A percentile compares a stretch with the other conserved stretches of the same genome.
These are phyloP conservation scores for Myoxocephalus aenaeus DNA, from an alignment of 2,797 vertebrate species.

Conservation along the genomic window DNA sequence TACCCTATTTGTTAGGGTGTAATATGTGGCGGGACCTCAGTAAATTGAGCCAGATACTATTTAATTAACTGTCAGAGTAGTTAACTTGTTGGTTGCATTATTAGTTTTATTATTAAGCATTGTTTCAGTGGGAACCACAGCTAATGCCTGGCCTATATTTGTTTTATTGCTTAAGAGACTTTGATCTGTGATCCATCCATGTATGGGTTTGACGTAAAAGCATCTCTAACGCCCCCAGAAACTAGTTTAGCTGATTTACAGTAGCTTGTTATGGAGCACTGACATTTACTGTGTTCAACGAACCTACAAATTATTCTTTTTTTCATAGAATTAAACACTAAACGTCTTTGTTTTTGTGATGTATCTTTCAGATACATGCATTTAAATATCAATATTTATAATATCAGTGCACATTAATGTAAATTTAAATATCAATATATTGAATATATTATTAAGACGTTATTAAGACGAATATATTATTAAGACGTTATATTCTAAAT, in stretches of 20 bases:
- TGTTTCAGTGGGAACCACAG: slow-evolving; percentile 10
- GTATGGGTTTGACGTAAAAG: slow-evolving; percentile 7
- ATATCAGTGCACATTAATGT: too few relatives aligned
- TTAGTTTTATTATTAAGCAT: slow-evolving; percentile 7
- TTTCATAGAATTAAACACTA: background rate
- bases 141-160: background rate
- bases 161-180: slow-evolving; percentile 6
- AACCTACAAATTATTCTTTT: background rate
- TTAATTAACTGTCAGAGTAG: background rate
- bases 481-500: too few relatives aligned
- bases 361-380: too few relatives aligned
- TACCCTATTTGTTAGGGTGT: background rate
- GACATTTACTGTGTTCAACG: background rate
- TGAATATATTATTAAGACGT: too few relatives aligned
- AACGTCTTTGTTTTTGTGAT: background rate
- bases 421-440: too few relatives aligned
- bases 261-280: background rate
- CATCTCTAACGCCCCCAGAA: background rate
- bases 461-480: too few relatives aligned
- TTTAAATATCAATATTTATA: too few relatives aligned
- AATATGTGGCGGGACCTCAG: background rate
- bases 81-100: background rate
- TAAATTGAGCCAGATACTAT: background rate
- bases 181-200: background rate
- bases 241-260: background rate